These are phyloP conservation scores for Hirtodrosophila cameraria DNA, from an alignment of 2,888 invertebrate species.

Conservation along the genomic window DNA sequence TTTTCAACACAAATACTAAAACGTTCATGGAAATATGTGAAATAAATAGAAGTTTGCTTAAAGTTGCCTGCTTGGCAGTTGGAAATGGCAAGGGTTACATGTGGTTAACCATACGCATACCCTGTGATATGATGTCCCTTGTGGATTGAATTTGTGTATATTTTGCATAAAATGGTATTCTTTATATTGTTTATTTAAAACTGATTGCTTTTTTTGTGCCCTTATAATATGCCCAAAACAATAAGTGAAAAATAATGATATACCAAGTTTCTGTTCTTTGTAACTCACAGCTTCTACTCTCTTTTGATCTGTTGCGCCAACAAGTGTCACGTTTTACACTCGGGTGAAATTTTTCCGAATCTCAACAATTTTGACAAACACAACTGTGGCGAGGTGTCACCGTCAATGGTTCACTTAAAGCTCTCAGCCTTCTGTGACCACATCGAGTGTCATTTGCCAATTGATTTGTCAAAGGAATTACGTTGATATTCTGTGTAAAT, in stretches of 20 bases:
- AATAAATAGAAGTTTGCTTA: conserved; percentile 23
- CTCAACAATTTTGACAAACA: conserved; percentile 55
- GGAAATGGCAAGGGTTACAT: background rate
- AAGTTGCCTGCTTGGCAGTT: background rate
- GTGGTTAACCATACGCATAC: conserved; percentile 1
- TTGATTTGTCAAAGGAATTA: conserved; percentile 77
- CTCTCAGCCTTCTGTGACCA: conserved; percentile 62
- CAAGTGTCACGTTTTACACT: conserved; percentile 47
- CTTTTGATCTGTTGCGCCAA: conserved; percentile 66
- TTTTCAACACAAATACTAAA: background rate
- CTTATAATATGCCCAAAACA: background rate
- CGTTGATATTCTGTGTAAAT: conserved; percentile 69
- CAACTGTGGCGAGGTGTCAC: conserved; percentile 47
- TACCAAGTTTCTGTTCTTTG: conserved; percentile 1
- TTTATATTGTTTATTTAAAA: conserved; percentile 15
- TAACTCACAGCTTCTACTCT: conserved; percentile 16
- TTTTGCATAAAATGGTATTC: conserved; percentile 38
- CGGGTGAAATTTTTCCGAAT: conserved; percentile 20
- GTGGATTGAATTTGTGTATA: conserved; percentile 17
- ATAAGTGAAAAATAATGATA: conserved; percentile 2
- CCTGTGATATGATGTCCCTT: conserved; percentile 2
- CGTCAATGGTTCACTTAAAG: conserved; percentile 46
- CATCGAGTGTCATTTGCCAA: conserved; percentile 49
- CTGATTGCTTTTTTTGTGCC: conserved; percentile 32
- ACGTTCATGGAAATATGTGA: conserved; percentile 4